phyloP scores from a whole-genome alignment of 2,113 vertebrate genomes.

The Damaliscus lunatus region DNA sequence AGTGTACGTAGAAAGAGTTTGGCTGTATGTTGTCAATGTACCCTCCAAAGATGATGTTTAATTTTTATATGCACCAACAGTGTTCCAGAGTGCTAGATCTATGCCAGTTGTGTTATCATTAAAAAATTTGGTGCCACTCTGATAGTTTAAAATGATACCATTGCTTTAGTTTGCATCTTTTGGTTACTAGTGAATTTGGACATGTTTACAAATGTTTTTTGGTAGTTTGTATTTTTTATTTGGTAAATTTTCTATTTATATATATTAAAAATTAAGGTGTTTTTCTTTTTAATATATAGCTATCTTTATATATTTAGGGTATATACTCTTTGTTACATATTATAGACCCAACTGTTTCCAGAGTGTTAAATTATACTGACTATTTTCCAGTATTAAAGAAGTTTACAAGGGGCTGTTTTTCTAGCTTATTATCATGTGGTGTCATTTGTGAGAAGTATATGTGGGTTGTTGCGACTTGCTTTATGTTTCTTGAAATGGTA shows the following conservation, averaged over 20 bases:
- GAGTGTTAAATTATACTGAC: not conserved
- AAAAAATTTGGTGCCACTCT: not conserved
- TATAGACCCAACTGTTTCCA: not conserved
- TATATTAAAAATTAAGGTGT: not conserved
- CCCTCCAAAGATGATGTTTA: not conserved
- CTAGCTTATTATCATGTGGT: not conserved
- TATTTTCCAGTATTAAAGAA: not conserved
- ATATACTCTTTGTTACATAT: not conserved
- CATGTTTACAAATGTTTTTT: slow-evolving; percentile 11
- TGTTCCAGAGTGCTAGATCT: not conserved
- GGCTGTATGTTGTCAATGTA: not conserved
- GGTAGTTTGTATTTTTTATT: slow-evolving; percentile 1
- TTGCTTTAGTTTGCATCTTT: not conserved
- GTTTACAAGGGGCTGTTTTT: not conserved
- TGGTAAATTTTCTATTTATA: not conserved
- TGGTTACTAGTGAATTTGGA: not conserved
- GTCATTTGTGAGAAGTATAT: not conserved
- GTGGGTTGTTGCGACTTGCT: slow-evolving; percentile 29
- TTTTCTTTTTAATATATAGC: not conserved
- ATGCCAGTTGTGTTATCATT: not conserved
- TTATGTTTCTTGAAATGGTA: slow-evolving; percentile 49
- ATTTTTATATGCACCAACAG: not conserved
- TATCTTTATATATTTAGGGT: not conserved
- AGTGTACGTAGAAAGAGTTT: not conserved
- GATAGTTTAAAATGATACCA: not conserved